Conservation (phyloP, 2,888 invertebrate genomes). For the Tipula vernalis region DNA sequence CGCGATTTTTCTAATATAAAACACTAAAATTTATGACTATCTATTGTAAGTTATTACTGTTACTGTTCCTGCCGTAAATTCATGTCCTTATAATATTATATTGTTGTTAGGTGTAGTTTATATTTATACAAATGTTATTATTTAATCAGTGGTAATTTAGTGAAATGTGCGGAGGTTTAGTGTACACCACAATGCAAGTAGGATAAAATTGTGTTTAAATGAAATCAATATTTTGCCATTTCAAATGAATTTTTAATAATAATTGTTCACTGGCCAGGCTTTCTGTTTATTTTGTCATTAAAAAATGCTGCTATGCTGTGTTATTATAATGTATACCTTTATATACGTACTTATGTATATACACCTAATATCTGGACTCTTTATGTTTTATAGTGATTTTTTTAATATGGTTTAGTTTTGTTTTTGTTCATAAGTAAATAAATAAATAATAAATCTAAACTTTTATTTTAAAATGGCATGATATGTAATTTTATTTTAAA, state of each 20-base stretch:
- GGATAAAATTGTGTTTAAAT: background rate
- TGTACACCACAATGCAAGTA: background rate
- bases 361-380: background rate
- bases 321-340: background rate
- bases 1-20: background rate
- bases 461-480: background rate
- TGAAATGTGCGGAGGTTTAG: background rate
- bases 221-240: constrained; percentile 13
- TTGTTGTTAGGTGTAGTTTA: background rate
- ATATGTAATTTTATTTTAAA: background rate
- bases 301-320: background rate
- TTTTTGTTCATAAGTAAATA: background rate
- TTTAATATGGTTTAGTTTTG: background rate
- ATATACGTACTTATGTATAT: background rate
- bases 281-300: background rate
- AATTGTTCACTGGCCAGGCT: constrained; percentile 13
- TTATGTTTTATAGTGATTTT: background rate
- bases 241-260: constrained; percentile 17
- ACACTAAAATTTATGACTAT: background rate
- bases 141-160: background rate
- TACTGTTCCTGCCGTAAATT: background rate
- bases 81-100: background rate
- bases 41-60: background rate
- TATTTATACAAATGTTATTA: background rate
- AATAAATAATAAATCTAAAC: constrained; percentile 4